A percentile compares a stretch with the other conserved stretches of the same genome.
Conservation (phyloP, 1,140 invertebrate species). For the Arion vulgaris region DNA sequence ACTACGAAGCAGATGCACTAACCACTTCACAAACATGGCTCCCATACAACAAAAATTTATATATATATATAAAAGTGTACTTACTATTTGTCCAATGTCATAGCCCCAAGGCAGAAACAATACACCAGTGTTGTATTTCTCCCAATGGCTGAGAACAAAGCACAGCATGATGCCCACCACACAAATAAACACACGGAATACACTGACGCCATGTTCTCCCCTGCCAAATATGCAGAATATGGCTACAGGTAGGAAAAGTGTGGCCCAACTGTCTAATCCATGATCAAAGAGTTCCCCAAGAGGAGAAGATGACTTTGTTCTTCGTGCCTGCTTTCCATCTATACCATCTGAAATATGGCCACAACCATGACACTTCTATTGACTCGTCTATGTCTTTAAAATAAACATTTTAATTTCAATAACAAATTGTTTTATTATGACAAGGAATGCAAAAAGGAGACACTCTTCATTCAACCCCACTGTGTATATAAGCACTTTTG, state of each 20-base stretch:
- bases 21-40: no score
- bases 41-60: no score
- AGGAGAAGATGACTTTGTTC: conserved; percentile 74
- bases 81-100: conserved; percentile 92
- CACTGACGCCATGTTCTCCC: conserved; percentile 73
- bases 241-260: conserved; percentile 91
- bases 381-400: no score
- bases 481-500: no score
- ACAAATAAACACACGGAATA: conserved; percentile 79
- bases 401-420: no score
- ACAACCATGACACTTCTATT: no score
- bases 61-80: conserved; percentile 28
- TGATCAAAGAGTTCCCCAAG: conserved; percentile 76
- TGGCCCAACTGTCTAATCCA: conserved; percentile 81
- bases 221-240: conserved; percentile 95
- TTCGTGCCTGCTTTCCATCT: conserved; percentile 76
- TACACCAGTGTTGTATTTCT: conserved; percentile 97
- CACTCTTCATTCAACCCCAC: no score
- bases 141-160: conserved; percentile 96
- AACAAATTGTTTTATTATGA: no score
- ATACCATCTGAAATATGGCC: conserved; percentile 72
- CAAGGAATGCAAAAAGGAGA: no score
- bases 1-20: no score
- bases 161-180: conserved; percentile 92
- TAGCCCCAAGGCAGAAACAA: conserved; percentile 97